Percentiles rank a stretch among this genome's conserved stretches.
Evolutionary conservation across 2,888 invertebrate genomes (phyloP).

Genomic region (Leucoma salicis): DNA sequence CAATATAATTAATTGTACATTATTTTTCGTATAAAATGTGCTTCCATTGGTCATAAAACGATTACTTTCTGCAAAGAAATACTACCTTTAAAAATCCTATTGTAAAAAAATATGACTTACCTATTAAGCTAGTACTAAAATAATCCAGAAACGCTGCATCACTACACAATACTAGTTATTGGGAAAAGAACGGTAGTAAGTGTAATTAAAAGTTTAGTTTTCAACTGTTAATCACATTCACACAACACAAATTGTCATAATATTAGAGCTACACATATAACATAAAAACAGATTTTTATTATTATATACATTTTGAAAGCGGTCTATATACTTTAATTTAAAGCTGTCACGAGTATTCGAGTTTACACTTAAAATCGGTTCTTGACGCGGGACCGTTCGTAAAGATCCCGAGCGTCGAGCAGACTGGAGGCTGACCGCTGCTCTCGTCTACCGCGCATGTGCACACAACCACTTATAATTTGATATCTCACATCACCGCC

Average conservation of each 20-base stretch:
- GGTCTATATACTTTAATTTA: slow-evolving; percentile 29
- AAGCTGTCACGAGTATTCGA: not conserved
- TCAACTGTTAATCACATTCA: slow-evolving; percentile 35
- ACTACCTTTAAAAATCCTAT: not conserved
- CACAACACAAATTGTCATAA: slow-evolving; percentile 19
- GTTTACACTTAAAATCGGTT: slow-evolving; percentile 45
- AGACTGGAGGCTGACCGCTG: slow-evolving; percentile 63
- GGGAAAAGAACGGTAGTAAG: slow-evolving; percentile 37
- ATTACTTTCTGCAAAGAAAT: not conserved
- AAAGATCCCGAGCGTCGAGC: slow-evolving; percentile 56
- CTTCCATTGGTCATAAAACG: too few species aligned
- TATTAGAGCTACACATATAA: slow-evolving; percentile 7
- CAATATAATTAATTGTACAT: too few species aligned
- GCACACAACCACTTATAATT: slow-evolving; percentile 71
- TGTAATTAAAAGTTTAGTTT: slow-evolving; percentile 36
- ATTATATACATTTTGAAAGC: slow-evolving; percentile 24
- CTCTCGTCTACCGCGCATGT: slow-evolving; percentile 58
- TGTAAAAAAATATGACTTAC: slow-evolving; percentile 39
- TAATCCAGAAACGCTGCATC: slow-evolving; percentile 43
- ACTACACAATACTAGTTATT: slow-evolving; percentile 42
- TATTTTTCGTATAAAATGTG: too few species aligned
- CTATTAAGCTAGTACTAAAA: slow-evolving; percentile 30
- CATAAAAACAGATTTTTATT: slow-evolving; percentile 11
- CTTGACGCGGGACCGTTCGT: slow-evolving; percentile 59
- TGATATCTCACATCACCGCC: slow-evolving; percentile 76